phyloP scores from a whole-genome alignment of 2,888 invertebrate species.

The Drosophila macrothrix region DNA sequence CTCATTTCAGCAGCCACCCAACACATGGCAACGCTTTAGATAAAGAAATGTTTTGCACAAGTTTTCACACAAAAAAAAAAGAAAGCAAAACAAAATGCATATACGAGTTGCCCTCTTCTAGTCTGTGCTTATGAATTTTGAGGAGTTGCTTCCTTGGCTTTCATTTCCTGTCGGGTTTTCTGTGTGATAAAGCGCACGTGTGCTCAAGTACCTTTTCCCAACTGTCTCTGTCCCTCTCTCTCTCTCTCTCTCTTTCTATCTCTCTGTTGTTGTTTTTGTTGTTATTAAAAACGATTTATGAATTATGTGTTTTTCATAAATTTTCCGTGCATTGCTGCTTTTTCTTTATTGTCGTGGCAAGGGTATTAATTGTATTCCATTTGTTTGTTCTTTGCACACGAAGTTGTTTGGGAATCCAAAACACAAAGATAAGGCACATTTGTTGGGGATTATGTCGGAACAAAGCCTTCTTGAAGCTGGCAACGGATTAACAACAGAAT shows the following conservation, averaged over 20 bases:
- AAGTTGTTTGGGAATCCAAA: constrained; percentile 49
- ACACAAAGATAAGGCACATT: constrained; percentile 71
- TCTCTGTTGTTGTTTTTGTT: constrained; percentile 42
- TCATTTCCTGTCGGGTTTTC: constrained; percentile 41
- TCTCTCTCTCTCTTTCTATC: constrained; percentile 6
- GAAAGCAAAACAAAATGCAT: constrained; percentile 31
- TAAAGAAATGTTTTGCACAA: constrained; percentile 45
- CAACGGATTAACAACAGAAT: constrained; percentile 8
- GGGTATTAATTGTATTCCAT: constrained; percentile 52
- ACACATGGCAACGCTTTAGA: constrained; percentile 55
- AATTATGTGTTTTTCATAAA: constrained; percentile 72
- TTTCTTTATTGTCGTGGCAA: constrained; percentile 39
- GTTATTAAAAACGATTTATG: constrained; percentile 80
- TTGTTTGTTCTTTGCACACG: constrained; percentile 25
- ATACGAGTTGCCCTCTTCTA: constrained; percentile 7
- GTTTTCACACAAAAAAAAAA: constrained; percentile 22
- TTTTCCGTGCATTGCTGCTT: constrained; percentile 25
- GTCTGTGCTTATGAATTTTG: constrained; percentile 21
- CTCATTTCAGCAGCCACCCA: constrained; percentile 9
- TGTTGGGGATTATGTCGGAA: constrained; percentile 58
- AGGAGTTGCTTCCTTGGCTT: constrained; percentile 33
- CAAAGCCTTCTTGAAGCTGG: constrained; percentile 29
- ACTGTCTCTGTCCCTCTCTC: neutral
- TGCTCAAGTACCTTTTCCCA: constrained; percentile 42
- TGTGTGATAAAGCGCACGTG: constrained; percentile 66